phyloP scores from a whole-genome alignment of 1,140 invertebrate species.

The Theocolax elegans region DNA sequence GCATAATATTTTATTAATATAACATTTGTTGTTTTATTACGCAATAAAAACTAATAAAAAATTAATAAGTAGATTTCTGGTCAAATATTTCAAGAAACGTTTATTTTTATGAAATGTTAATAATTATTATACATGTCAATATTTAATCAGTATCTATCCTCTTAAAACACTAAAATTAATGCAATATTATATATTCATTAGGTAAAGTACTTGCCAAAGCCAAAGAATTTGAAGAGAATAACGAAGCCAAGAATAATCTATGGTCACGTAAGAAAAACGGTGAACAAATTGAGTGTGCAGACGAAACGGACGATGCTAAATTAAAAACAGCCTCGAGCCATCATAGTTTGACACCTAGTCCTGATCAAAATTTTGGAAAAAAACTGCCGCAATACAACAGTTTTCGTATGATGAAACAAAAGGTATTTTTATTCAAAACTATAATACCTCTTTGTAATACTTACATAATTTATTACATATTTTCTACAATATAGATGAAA shows the following conservation, averaged over 20 bases:
- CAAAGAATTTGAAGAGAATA: constrained; percentile 50
- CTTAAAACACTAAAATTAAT: too few species aligned
- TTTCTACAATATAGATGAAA: constrained; percentile 55
- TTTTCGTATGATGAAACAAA: constrained; percentile 63
- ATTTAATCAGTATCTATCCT: not conserved
- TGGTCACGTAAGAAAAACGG: constrained; percentile 50
- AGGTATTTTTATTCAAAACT: constrained; percentile 46
- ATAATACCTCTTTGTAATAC: not conserved
- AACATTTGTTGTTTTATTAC: too few species aligned
- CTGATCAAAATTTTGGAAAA: constrained; percentile 57
- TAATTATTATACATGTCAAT: not conserved
- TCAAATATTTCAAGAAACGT: too few species aligned
- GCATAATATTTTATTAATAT: too few species aligned
- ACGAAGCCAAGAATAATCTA: constrained; percentile 44
- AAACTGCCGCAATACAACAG: constrained; percentile 59
- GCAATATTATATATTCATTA: too few species aligned
- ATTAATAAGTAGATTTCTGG: too few species aligned
- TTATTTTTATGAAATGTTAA: too few species aligned
- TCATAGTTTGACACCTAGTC: constrained; percentile 57
- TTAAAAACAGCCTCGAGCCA: constrained; percentile 48
- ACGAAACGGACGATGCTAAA: constrained; percentile 46
- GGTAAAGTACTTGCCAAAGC: constrained; percentile 53
- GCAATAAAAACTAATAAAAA: too few species aligned
- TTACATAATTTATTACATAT: not conserved
- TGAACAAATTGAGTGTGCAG: constrained; percentile 43